Conservation (phyloP, 2,113 vertebrate species). For the Blennius ocellaris region DNA sequence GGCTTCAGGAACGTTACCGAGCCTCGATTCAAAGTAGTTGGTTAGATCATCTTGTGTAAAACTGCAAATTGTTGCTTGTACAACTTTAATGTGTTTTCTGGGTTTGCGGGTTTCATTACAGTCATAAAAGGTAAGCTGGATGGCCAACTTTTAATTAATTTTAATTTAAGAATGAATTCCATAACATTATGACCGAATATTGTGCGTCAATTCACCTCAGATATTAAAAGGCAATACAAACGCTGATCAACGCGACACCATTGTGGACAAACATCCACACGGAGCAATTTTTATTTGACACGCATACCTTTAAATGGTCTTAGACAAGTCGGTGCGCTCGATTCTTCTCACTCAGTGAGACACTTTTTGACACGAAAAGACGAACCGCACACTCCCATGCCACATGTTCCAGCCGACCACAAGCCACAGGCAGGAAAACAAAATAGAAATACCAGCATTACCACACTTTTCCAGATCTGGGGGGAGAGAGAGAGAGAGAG, state of each 20-base stretch:
- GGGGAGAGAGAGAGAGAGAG: conserved; percentile 24
- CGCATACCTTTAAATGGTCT: too few relatives aligned
- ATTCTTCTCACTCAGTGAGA: conserved; percentile 47
- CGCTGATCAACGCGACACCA: background rate
- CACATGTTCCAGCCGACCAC: conserved; percentile 58
- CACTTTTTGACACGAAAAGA: conserved; percentile 52
- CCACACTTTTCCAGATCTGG: conserved; percentile 70
- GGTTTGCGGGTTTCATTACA: too few relatives aligned
- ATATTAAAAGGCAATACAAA: background rate
- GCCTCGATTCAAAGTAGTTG: background rate
- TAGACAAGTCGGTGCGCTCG: conserved; percentile 24
- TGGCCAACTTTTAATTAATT: too few relatives aligned
- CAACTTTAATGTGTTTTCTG: too few relatives aligned
- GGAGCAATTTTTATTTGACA: conserved; percentile 26
- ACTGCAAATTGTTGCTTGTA: too few relatives aligned
- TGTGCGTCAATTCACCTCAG: too few relatives aligned
- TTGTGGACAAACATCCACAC: conserved; percentile 2
- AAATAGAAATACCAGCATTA: conserved; percentile 66
- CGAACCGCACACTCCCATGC: conserved; percentile 49
- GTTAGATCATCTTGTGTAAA: background rate
- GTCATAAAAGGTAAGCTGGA: too few relatives aligned
- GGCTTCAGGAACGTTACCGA: background rate
- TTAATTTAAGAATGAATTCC: too few relatives aligned
- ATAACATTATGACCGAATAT: too few relatives aligned
- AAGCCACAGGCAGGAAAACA: conserved; percentile 66